These are phyloP conservation scores for Callionymus lyra DNA, from an alignment of 2,113 vertebrate species.

Conservation along the genomic window DNA sequence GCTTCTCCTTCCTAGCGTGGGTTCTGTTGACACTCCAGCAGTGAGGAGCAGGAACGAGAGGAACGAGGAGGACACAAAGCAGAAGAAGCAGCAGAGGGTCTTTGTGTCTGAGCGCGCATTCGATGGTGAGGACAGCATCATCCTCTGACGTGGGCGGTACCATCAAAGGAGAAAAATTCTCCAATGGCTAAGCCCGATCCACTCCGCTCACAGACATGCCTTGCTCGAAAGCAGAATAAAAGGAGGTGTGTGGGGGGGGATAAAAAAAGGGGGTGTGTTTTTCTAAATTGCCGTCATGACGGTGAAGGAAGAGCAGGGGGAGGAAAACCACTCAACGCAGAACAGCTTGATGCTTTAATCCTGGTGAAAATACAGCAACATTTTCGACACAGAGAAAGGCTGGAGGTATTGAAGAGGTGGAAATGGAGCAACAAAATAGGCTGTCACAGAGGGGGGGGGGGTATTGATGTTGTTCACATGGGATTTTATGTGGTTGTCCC, in stretches of 20 bases:
- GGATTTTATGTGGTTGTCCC: too few species aligned
- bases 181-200: slow-evolving; percentile 25
- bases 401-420: too few species aligned
- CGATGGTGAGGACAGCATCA: slow-evolving; percentile 38
- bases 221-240: slow-evolving; percentile 25
- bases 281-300: slow-evolving; percentile 33
- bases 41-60: slow-evolving; percentile 14
- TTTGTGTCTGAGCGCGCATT: slow-evolving; percentile 48
- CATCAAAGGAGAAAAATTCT: slow-evolving; percentile 27
- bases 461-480: too few species aligned
- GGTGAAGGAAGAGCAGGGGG: slow-evolving; percentile 3
- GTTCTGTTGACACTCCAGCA: slow-evolving; percentile 34
- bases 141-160: slow-evolving; percentile 39
- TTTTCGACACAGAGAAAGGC: too few species aligned
- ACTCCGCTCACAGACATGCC: slow-evolving; percentile 1
- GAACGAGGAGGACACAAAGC: slow-evolving; percentile 16
- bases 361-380: too few species aligned
- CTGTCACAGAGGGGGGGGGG: too few species aligned
- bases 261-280: slow-evolving; percentile 10
- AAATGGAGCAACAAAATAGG: too few species aligned
- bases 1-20: slow-evolving; percentile 17
- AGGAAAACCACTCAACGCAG: too few species aligned
- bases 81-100: slow-evolving; percentile 50
- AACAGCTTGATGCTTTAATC: slow-evolving; percentile 8
- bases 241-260: slow-evolving; percentile 22